Evolutionary conservation across 2,797 vertebrate species (phyloP), one percentile per base, ranked within the genome.

Genomic region (Sebastes nivosus): DNA sequence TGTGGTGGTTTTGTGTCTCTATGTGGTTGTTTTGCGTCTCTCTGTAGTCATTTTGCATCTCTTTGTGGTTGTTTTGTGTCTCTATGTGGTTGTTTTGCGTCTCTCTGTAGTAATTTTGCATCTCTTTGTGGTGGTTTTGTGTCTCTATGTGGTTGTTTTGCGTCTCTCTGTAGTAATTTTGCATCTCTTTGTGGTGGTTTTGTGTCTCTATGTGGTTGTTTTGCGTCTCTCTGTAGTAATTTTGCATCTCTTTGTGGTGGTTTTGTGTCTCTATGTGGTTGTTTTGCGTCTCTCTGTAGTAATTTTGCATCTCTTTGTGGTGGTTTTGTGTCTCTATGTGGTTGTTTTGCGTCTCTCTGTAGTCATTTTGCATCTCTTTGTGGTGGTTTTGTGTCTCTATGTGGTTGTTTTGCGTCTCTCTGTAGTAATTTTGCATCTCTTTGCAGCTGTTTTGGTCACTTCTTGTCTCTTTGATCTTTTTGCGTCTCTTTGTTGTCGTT

Each of bases 251-350:
- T 38, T 0, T 38, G 13, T 14, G 5, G 36, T 14, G 6, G 13
- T 14, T 38, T 38, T 38, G 36, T 0, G 11, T 12, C 34, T 12
- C 34, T 12, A 0, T 11, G 34, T 12, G 4, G 11, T 36, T 11
- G 32, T 11, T 4, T 36, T 36, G 32, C 0, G 14, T 7, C 38
- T 7, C 38, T 36, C 0, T 36, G 34, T 0, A 0, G 2, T 0
- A 12, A 11, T 36, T 36, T 36, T 12, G 11, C 0, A 0, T 34
- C 38, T 42, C 38, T 42, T 0, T 14, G 38, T 42, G 0, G 14
- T 42, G 0, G 0, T 38, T 38, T 42, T 42, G 38, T 1, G 0
- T 38, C 38, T 42, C 0, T 42, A 0, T 42, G 38, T 42, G 38
- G 38, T 42, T 0, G 38, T 42, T 42, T 16, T 6, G 38, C 1